These are phyloP conservation scores for Chlorops oryzae DNA, from an alignment of 1,140 invertebrate genomes.

Conservation along the genomic window DNA sequence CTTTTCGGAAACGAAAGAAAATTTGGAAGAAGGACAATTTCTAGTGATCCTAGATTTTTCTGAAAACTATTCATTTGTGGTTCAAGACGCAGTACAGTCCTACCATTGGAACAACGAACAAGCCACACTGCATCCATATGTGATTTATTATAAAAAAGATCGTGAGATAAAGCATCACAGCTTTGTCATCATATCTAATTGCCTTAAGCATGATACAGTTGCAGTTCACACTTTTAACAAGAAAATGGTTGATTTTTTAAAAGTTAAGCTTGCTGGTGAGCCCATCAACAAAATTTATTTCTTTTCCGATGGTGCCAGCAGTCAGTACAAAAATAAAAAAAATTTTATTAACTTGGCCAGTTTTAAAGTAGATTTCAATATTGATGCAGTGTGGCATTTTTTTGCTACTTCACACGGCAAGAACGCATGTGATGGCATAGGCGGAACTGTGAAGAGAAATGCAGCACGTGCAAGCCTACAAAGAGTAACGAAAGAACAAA, in stretches of 20 bases:
- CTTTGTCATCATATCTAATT: background rate
- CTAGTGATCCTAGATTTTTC: background rate
- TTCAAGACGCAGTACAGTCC: background rate
- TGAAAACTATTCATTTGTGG: background rate
- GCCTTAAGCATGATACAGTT: background rate
- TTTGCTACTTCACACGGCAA: background rate
- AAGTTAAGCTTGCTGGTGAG: background rate
- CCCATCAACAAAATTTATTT: background rate
- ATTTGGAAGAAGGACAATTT: background rate
- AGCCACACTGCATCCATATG: background rate
- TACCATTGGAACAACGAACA: background rate
- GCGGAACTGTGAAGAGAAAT: too few relatives aligned
- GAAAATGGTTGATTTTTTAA: background rate
- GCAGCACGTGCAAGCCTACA: too few relatives aligned
- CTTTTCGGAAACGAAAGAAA: background rate
- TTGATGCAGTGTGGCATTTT: background rate
- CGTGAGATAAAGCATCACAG: background rate
- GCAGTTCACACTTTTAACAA: background rate
- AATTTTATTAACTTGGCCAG: background rate
- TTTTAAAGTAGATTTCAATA: background rate
- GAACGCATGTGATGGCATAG: too few relatives aligned
- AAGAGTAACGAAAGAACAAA: too few relatives aligned
- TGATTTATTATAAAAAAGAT: background rate
- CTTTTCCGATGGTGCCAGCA: background rate
- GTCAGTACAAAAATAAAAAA: background rate